Evolutionary conservation across 2,797 vertebrate species (phyloP), one percentile per base, ranked within the genome.

Genomic region (Threskiornis aethiopicus): DNA sequence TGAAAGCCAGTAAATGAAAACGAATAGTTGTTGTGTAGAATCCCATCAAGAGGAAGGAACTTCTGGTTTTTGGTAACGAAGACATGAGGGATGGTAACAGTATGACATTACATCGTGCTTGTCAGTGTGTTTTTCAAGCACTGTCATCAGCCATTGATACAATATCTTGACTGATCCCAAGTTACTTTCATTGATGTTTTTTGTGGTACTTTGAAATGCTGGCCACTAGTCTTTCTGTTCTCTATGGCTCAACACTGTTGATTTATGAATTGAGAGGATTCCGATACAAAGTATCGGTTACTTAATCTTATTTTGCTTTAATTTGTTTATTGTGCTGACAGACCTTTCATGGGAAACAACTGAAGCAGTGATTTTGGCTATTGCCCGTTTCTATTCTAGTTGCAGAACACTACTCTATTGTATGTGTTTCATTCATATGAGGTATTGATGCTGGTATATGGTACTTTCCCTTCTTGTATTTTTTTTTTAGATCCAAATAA

Each of bases 111-210:
- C 19, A 14, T 51, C 0, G 2, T 73, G 44, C 59, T 67, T 52
- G 11, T 19, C 55, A 12, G 18, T 5, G n/a, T 76, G 31, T 22
- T 75, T 71, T 65, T 76, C 76, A 64, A 37, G 37, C 52, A 26
- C 7, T 8, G 2, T 16, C 16, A 18, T 28, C 41, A 71, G 1
- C 5, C 6, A 1, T 33, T 75, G 65, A 5, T 65, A 3, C 0
- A 1, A 0, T 42, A 26, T 17, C n/a, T 59, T 9, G 59, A 19
- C n/a, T 44, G 41, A 37, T 83, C 33, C 37, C 46, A 29, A 2
- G 9, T 47, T 84, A 41, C 28, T 88, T 61, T 39, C 31, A 4
- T 5, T 35, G 46, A 29, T 87, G 42, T 20, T 83, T 77, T 91
- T 77, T 77, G 42, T 82, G 47, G 8, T 31, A 6, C 29, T 81